phyloP scores from a whole-genome alignment of 2,888 invertebrate genomes.

The Athetis lepigone region DNA sequence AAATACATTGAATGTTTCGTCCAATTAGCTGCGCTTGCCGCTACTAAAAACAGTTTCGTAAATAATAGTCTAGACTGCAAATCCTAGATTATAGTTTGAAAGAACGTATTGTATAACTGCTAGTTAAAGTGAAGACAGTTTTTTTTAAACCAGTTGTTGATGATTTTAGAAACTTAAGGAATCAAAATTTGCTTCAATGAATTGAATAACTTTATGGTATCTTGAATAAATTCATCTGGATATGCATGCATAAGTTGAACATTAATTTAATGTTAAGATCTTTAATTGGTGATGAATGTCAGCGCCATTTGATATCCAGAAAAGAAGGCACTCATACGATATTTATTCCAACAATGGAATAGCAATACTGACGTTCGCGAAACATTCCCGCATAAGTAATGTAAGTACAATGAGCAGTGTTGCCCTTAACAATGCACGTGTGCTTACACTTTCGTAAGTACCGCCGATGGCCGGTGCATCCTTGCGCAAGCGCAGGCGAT shows the following conservation, averaged over 20 bases:
- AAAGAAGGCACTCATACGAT: neutral
- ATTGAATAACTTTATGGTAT: constrained; percentile 6
- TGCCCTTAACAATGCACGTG: constrained; percentile 66
- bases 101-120: constrained; percentile 47
- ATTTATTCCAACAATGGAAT: neutral
- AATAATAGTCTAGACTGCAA: constrained; percentile 62
- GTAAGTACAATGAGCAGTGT: constrained; percentile 3
- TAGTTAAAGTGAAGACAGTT: constrained; percentile 49
- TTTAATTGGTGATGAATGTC: neutral
- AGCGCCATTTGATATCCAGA: neutral
- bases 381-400: constrained; percentile 37
- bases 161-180: constrained; percentile 21
- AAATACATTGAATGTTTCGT: constrained; percentile 27
- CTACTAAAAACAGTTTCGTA: constrained; percentile 50
- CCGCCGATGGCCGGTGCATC: constrained; percentile 74
- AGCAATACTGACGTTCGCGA: constrained; percentile 4
- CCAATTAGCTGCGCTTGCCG: constrained; percentile 51
- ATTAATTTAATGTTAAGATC: too few species aligned
- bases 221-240: neutral
- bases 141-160: constrained; percentile 11
- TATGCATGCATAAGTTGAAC: neutral
- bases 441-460: constrained; percentile 75
- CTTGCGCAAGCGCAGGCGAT: constrained; percentile 77
- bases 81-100: constrained; percentile 51
- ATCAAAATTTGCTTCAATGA: constrained; percentile 14